These are phyloP conservation scores for Palythoa grandis DNA, from an alignment of 92 coral and sea anemone genomes.

Conservation along the genomic window DNA sequence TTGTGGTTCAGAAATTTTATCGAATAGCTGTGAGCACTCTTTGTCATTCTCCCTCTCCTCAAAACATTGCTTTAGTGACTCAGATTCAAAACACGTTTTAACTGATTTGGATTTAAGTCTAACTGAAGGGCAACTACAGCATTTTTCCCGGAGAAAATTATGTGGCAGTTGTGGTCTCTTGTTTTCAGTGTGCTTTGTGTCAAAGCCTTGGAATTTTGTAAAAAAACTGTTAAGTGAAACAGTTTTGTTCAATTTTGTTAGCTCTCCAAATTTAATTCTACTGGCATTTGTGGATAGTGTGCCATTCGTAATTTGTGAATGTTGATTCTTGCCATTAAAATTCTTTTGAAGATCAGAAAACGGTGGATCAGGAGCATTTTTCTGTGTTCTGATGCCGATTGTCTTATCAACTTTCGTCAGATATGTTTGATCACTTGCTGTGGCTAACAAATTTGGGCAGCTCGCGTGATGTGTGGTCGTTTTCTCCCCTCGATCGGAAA, in stretches of 20 bases:
- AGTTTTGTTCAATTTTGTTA: slow-evolving; percentile 52
- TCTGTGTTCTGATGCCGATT: neutral
- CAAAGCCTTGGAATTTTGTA: slow-evolving; percentile 7
- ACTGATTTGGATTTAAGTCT: slow-evolving; percentile 64
- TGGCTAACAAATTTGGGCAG: neutral
- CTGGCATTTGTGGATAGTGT: neutral
- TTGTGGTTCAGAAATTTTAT: neutral
- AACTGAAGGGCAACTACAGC: slow-evolving; percentile 79
- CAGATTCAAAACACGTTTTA: slow-evolving; percentile 61
- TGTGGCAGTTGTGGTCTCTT: slow-evolving; percentile 38
- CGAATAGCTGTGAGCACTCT: neutral
- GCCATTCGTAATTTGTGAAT: neutral
- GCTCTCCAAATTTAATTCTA: neutral
- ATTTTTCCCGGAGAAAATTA: slow-evolving; percentile 72
- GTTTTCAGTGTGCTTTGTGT: neutral
- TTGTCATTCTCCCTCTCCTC: neutral
- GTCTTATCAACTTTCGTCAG: neutral
- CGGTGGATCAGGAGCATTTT: neutral
- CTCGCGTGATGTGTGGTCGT: neutral
- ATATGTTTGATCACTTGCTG: neutral
- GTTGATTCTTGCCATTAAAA: neutral
- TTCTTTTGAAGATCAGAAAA: neutral
- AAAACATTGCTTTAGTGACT: neutral
- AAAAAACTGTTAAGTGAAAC: slow-evolving; percentile 56
- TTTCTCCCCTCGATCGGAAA: neutral